These are phyloP conservation scores for Oligia latruncula DNA, from an alignment of 2,888 invertebrate species.

Conservation along the genomic window DNA sequence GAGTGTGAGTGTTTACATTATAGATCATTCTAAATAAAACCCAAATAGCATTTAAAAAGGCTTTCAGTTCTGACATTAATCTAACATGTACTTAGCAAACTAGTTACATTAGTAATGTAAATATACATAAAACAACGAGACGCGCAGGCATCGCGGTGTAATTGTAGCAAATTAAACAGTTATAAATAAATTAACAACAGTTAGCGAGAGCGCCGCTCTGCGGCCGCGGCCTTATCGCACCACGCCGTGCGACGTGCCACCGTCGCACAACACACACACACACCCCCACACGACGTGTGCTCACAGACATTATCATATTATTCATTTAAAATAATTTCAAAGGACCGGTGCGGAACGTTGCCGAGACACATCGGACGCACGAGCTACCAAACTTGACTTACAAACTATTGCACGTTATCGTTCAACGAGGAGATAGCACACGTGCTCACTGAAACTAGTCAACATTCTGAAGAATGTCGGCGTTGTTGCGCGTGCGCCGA, in stretches of 20 bases:
- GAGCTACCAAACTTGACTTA: constrained; percentile 34
- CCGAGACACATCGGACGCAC: background rate
- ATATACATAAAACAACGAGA: constrained; percentile 10
- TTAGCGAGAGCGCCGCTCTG: constrained; percentile 57
- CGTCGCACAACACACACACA: background rate
- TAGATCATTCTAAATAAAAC: constrained; percentile 2
- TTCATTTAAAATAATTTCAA: constrained; percentile 33
- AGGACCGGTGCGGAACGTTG: constrained; percentile 21
- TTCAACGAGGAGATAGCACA: constrained; percentile 34
- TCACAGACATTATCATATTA: constrained; percentile 31
- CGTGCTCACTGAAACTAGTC: constrained; percentile 14
- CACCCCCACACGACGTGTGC: background rate
- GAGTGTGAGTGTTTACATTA: background rate
- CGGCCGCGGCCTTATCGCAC: constrained; percentile 48
- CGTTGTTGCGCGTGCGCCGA: background rate
- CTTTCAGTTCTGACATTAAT: background rate
- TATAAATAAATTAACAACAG: constrained; percentile 64
- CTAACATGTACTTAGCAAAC: background rate
- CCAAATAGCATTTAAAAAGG: background rate
- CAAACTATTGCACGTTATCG: constrained; percentile 33
- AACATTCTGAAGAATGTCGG: constrained; percentile 8
- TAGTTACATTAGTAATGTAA: background rate
- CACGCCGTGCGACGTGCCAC: constrained; percentile 14
- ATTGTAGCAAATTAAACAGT: constrained; percentile 56
- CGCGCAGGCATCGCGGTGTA: constrained; percentile 26